Evolutionary conservation across 2,113 vertebrate genomes (phyloP).

Genomic region (Chiloscyllium plagiosum): DNA sequence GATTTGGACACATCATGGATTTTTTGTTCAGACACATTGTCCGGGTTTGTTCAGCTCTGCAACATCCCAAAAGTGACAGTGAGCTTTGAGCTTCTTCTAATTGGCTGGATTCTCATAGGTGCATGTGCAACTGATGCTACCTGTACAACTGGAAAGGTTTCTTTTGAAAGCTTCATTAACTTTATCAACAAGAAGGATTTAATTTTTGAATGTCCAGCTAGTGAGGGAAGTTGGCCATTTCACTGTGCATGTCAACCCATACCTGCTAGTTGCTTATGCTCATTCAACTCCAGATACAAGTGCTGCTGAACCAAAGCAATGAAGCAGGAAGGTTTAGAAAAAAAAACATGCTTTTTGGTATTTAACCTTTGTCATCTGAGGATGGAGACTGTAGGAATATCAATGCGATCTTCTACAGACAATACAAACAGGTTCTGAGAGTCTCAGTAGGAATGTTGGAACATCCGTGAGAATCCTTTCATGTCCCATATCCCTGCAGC

Average conservation of each 20-base stretch:
- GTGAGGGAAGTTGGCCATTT: neutral
- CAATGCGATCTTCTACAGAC: too few relatives aligned
- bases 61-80: neutral
- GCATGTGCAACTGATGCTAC: neutral
- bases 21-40: neutral
- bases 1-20: neutral
- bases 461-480: neutral
- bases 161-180: neutral
- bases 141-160: neutral
- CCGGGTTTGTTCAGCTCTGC: neutral
- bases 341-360: neutral
- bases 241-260: neutral
- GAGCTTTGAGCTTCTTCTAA: neutral
- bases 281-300: neutral
- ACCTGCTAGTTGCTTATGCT: neutral
- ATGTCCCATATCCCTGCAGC: neutral
- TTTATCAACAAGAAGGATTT: neutral
- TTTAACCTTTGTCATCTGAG: neutral
- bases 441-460: neutral
- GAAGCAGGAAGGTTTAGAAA: neutral
- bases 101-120: neutral
- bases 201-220: neutral
- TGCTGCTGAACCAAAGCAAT: neutral
- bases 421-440: neutral
- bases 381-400: too few relatives aligned